A percentile compares a stretch with the other conserved stretches of the same genome.
phyloP scores from a whole-genome alignment of 2,797 vertebrate genomes.

The Mallotus villosus region DNA sequence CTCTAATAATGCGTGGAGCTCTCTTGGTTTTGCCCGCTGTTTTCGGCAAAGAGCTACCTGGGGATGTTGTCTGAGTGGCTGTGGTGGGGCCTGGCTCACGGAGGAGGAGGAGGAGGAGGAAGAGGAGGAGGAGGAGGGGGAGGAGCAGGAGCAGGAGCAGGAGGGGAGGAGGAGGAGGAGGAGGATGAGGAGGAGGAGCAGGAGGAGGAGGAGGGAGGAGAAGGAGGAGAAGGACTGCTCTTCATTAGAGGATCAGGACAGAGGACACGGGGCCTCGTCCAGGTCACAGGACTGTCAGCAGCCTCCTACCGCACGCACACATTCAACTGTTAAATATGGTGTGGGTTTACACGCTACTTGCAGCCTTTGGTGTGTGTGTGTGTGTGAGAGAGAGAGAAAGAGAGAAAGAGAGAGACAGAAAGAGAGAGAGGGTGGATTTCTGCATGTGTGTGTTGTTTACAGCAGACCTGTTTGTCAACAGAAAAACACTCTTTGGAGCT shows the following conservation, averaged over 20 bases:
- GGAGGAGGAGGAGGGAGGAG: too few relatives aligned
- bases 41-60: not conserved
- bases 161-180: conserved; percentile 27
- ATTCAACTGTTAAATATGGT: conserved; percentile 12
- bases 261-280: not conserved
- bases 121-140: conserved; percentile 34
- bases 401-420: too few relatives aligned
- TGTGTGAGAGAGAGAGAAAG: too few relatives aligned
- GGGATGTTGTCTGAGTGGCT: conserved; percentile 33
- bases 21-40: not conserved
- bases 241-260: not conserved
- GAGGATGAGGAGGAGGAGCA: too few relatives aligned
- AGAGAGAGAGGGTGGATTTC: too few relatives aligned
- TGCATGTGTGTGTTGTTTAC: not conserved
- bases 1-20: conserved; percentile 37
- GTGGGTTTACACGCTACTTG: not conserved
- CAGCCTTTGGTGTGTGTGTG: not conserved
- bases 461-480: not conserved
- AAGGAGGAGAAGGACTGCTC: conserved; percentile 16
- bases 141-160: conserved; percentile 26
- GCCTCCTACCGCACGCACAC: conserved; percentile 25
- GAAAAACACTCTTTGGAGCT: not conserved
- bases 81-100: not conserved
- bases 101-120: not conserved
- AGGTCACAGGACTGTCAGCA: conserved; percentile 68